Base-by-base conservation (phyloP, 53 echinoderm and acorn worm species). In the Actinopyga echinites region DNA sequence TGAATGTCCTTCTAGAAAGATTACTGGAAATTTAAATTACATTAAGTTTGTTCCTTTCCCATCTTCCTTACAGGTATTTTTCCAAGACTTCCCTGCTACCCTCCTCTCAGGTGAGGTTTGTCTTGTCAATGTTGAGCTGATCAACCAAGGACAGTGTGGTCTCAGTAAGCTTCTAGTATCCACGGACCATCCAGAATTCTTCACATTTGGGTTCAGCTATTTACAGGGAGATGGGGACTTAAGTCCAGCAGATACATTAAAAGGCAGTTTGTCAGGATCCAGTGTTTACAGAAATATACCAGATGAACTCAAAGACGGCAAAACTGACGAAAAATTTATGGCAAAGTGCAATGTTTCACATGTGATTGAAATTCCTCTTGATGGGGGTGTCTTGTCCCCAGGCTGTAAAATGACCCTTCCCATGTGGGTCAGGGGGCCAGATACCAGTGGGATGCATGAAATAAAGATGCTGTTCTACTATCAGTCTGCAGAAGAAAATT, bases 401-500 rank as follows among this genome's bases (percentile, higher is more conserved):
- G 99, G 92, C 29, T 88, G 71, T 45, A 90, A 85, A 12, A 32
- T 92, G 29, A 84, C 84, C 13, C 44, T 99, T 56, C 99, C 99
- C 29, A 84, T 95, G 91, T 99, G 92, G 84, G 78, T 99, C 43
- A 90, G 95, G 49, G 99, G 99, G 30, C 99, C 99, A 37, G 92
- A 95, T 64, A 89, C 82, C 20, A 91, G 91, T 40, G 99, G 99
- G 25, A 64, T 94, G n/a, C 99, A 99, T 56, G 95, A 99, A 74
- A 79, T 99, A 43, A 95, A 88, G 82, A 92, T 99, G 90, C 63
- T 99, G 49, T 99, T 99, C 84, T 92, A 91, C 84, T 99, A 99
- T 53, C 92, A 92, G 81, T 88, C 99, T 20, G 74, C 87, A 13
- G 92, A 99, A 32, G 99, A 99, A 87, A 99, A 99, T 65, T 60